Conservation (phyloP, 2,113 vertebrate species). For the Chaenogobius annularis region DNA sequence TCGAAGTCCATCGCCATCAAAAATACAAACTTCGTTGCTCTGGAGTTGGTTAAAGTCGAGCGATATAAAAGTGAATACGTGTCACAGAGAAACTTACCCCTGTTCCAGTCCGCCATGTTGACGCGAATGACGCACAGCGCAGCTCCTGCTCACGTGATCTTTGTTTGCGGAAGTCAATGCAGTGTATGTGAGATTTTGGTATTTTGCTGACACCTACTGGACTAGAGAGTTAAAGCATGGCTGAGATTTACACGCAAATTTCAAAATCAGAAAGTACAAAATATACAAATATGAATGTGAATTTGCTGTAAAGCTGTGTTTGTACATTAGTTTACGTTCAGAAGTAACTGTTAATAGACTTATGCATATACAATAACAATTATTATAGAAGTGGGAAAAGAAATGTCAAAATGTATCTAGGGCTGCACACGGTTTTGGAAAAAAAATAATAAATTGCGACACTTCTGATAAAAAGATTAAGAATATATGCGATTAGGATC, state of each 20-base stretch:
- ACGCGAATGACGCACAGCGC: constrained; percentile 40
- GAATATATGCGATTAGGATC: too few relatives aligned
- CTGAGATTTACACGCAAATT: neutral
- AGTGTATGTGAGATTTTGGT: neutral
- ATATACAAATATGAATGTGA: neutral
- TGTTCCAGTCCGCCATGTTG: constrained; percentile 69
- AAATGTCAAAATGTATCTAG: too few relatives aligned
- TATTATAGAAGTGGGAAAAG: too few relatives aligned
- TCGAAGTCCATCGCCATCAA: neutral
- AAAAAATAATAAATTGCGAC: too few relatives aligned
- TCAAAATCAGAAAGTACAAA: neutral
- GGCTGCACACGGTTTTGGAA: too few relatives aligned
- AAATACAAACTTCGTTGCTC: neutral
- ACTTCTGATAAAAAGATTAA: too few relatives aligned
- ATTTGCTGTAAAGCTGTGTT: neutral
- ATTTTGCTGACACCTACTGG: neutral
- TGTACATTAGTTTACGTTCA: too few relatives aligned
- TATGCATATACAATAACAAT: too few relatives aligned
- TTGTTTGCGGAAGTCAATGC: constrained; percentile 2
- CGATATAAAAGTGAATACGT: constrained; percentile 42
- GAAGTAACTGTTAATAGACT: too few relatives aligned
- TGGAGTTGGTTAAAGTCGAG: neutral
- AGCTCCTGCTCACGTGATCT: constrained; percentile 37
- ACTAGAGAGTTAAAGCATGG: neutral
- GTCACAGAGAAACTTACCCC: constrained; percentile 56